Base-by-base conservation (phyloP, 2,888 invertebrate species). In the Drosophila lutescens region DNA sequence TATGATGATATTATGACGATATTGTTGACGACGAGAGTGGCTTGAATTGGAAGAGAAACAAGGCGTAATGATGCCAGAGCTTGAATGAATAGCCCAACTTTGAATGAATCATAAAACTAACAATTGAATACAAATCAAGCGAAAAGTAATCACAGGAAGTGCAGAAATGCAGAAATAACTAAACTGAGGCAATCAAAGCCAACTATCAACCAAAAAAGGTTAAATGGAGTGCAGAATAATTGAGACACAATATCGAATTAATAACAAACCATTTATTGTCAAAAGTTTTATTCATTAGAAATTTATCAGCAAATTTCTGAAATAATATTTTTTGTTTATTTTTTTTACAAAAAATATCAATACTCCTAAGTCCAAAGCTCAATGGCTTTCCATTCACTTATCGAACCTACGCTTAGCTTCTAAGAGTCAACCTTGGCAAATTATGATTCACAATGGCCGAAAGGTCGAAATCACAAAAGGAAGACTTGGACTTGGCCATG, bases 61-160 rank as follows among this genome's bases (percentile, higher is more conserved):
- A 30, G 20, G 30, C 20, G 38, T 58, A 58, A 58, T 40, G 56
- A 55, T 41, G 43, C 32, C 56, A 17, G 34, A 49, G 12, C 34
- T 34, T 34, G 34, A 34, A 34, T 34, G 34, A 66, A 41, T n/a
- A n/a, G n/a, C n/a, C n/a, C n/a, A n/a, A 44, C 60, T 70, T 71
- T 49, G 23, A 72, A 55, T 72, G 72, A 54, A 49, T 46, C 70
- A 71, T 34, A 32, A 55, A 61, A 50, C 43, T 10, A 55, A 60
- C 72, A 72, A 70, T 70, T 54, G 70, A 54, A 71, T 55, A 61
- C 54, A 71, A 72, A 61, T 70, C 72, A 71, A 55, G 72, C 61
- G 30, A 46, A 72, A 71, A 51, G 46, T 46, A 61, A 55, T 66
- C 44, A 26, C 20, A 47, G 17, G 46, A 40, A 61, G 49, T 40